Base-by-base conservation (phyloP, 2,113 vertebrate species). In the Cinclus mexicanus region DNA sequence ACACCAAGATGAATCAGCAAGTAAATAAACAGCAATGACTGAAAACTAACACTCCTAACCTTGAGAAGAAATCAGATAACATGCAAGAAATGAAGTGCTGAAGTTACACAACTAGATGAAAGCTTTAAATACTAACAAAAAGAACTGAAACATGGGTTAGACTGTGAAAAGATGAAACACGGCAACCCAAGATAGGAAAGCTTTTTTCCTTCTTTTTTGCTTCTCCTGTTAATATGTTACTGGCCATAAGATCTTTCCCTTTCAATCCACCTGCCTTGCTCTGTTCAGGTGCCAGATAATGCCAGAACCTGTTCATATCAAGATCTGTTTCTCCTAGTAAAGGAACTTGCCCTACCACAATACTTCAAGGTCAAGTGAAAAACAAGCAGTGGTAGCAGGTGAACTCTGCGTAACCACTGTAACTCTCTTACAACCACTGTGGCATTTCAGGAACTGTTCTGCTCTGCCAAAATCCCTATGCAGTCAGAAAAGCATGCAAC, bases 1-100 rank as follows among this genome's bases (percentile, higher is more conserved):
- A 67, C 16, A 86, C 22, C 14, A 24, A 93, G 82, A 88, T 83
- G 91, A 93, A 95, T 90, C 95, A 90, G 85, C 55, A 70, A 44
- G 88, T 96, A 95, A 97, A 96, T 60, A 96, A 63, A 93, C 35
- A 75, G 75, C 85, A 93, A 9, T 67, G 93, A 69, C n/a, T 39
- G n/a, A 77, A 95, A 95, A 65, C 63, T 25, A 83, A 93, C 85
- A 63, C 23, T 2, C 1, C 44, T 37, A 42, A 42, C 11, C 64
- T 77, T 20, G 14, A 84, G 56, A 78, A 75, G 57, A 56, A 59
- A 91, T 74, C 31, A 28, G 37, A 35, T 41, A 22, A 50, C 10
- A 22, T 29, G 37, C 47, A 72, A 86, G 10, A 93, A 81, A 88
- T 3, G 0, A 88, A 83, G 65, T 1, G 0, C 25, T 72, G 25